Conservation (phyloP, 1,140 invertebrate species). For the Ostrea edulis region DNA sequence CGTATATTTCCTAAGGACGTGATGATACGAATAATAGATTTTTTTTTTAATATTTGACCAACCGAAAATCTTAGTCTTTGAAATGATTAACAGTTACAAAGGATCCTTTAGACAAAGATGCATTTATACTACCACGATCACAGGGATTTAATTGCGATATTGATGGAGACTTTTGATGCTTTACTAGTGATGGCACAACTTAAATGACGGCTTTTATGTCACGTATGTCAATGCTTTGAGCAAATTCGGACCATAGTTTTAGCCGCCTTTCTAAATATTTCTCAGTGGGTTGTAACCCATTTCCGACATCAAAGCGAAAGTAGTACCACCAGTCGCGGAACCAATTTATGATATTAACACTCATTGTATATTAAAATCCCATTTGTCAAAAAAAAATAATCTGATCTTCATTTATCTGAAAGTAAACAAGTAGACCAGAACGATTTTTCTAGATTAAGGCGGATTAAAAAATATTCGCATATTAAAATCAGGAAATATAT, state of each 20-base stretch:
- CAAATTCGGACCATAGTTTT: conserved; percentile 19
- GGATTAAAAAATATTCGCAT: background rate
- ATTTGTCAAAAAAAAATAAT: background rate
- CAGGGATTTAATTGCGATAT: background rate
- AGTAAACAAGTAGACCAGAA: background rate
- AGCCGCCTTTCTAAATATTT: background rate
- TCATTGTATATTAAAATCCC: background rate
- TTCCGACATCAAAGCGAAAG: background rate
- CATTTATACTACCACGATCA: background rate
- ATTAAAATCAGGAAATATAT: background rate
- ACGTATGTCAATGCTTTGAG: background rate
- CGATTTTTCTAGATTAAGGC: background rate
- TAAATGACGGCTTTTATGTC: background rate
- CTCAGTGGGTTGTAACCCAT: background rate
- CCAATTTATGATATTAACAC: background rate
- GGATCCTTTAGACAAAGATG: background rate
- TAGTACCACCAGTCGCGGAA: background rate
- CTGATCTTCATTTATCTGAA: background rate
- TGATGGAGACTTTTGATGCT: background rate
- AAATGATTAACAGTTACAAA: conserved; percentile 7
- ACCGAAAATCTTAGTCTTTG: background rate
- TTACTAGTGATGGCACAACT: background rate
- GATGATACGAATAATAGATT: background rate
- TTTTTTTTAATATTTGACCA: no score
- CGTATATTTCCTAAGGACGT: background rate